Evolutionary conservation across 1,140 invertebrate genomes (phyloP).

Genomic region (Zaprionus kolodkinae): DNA sequence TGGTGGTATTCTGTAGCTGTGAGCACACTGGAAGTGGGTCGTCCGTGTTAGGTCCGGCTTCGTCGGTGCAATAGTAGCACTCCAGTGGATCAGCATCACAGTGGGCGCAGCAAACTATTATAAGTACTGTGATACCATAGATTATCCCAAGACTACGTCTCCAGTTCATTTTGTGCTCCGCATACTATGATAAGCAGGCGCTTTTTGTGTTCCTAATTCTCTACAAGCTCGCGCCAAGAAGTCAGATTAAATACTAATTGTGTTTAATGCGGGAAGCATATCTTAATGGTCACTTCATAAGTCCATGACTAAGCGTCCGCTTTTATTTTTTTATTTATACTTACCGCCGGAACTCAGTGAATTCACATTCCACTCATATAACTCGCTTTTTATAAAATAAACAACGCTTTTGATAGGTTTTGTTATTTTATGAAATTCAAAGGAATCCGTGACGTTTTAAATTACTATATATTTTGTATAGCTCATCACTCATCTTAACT

Average conservation of each 20-base stretch:
- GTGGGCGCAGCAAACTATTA: conserved; percentile 1
- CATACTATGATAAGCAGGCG: neutral
- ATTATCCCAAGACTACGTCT: neutral
- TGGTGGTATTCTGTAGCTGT: neutral
- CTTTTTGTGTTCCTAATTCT: neutral
- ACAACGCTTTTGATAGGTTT: neutral
- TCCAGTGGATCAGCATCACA: conserved; percentile 13
- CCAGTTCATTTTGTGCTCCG: conserved; percentile 8
- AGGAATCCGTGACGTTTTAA: too few species aligned
- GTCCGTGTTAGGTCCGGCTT: neutral
- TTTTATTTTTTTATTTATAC: conserved; percentile 2
- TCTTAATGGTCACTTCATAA: conserved; percentile 16
- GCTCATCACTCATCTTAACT: too few species aligned
- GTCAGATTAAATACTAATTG: conserved; percentile 28
- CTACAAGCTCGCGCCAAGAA: conserved; percentile 21
- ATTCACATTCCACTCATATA: neutral
- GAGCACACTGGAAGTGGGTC: conserved; percentile 22
- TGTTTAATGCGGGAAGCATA: conserved; percentile 3
- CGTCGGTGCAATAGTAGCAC: conserved; percentile 40
- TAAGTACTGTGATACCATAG: conserved; percentile 16
- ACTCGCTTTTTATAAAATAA: neutral
- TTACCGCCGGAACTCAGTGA: neutral
- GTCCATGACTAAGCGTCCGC: conserved; percentile 20
- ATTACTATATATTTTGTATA: neutral
- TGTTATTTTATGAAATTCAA: neutral